Conservation (phyloP, 2,113 vertebrate genomes). For the Nerophis ophidion region DNA sequence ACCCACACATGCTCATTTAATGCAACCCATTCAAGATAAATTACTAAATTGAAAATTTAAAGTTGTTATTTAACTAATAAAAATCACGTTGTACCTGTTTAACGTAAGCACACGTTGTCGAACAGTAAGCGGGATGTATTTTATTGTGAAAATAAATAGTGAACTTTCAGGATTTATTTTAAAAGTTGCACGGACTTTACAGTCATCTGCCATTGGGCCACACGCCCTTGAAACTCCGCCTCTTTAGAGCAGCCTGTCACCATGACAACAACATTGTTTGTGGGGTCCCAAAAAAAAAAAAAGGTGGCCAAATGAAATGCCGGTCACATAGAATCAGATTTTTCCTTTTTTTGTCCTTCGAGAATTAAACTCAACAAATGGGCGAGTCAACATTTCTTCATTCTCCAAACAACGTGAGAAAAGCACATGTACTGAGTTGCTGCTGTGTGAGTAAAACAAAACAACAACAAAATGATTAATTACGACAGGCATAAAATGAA, state of each 20-base stretch:
- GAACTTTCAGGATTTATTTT: neutral
- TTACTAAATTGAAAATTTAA: too few species aligned
- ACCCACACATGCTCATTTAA: too few species aligned
- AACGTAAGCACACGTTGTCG: neutral
- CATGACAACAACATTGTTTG: constrained; percentile 43
- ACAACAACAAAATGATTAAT: too few species aligned
- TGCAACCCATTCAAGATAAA: too few species aligned
- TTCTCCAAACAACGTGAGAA: neutral
- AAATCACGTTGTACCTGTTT: neutral
- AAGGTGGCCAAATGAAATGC: neutral
- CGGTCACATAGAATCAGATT: neutral
- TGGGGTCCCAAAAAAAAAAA: neutral
- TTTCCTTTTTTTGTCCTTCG: neutral
- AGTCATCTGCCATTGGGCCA: neutral
- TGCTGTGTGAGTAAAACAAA: too few species aligned
- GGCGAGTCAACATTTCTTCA: neutral
- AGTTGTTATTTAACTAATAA: too few species aligned
- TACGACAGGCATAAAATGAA: neutral
- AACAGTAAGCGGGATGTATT: too few species aligned
- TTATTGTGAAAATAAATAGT: neutral
- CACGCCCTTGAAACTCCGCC: constrained; percentile 14
- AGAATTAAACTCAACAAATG: neutral
- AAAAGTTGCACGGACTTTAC: neutral
- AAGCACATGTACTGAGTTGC: too few species aligned
- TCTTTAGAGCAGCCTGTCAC: neutral